Evolutionary conservation across 2,888 invertebrate species (phyloP).

Genomic region (Lasioglossum zephyrum): DNA sequence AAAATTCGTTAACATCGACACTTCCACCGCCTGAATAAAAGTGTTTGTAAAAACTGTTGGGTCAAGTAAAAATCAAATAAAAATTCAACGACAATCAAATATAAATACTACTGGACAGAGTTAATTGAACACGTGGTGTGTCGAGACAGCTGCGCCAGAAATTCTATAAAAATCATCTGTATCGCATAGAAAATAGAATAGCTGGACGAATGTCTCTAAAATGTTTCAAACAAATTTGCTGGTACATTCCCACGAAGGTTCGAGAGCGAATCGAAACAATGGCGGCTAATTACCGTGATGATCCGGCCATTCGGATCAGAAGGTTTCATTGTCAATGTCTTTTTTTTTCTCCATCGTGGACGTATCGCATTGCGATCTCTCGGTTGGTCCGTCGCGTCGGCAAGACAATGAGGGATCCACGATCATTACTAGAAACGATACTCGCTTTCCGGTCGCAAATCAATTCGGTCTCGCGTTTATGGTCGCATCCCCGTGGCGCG

Average conservation of each 20-base stretch:
- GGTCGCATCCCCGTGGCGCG: constrained; percentile 80
- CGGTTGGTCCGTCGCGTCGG: constrained; percentile 30
- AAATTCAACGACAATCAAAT: no score
- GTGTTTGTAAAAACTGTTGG: no score
- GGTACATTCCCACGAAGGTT: background rate
- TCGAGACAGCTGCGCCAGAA: no score
- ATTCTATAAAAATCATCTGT: no score
- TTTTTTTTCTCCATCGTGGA: constrained; percentile 34
- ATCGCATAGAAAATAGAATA: no score
- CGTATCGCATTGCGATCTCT: constrained; percentile 56
- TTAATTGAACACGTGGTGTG: no score
- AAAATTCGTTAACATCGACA: no score
- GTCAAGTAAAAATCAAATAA: no score
- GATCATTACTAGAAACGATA: constrained; percentile 83
- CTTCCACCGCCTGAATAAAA: no score
- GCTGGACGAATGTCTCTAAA: no score
- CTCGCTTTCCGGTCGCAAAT: constrained; percentile 83
- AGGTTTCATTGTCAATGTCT: constrained; percentile 49
- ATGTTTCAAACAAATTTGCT: no score
- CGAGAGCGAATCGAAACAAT: constrained; percentile 12
- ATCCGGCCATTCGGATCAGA: constrained; percentile 39
- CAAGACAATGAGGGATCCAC: constrained; percentile 78
- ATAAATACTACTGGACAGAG: no score
- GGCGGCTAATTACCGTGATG: constrained; percentile 37
- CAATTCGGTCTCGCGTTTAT: constrained; percentile 82